Percentiles rank a stretch among this genome's conserved stretches.
phyloP scores from a whole-genome alignment of 2,797 vertebrate genomes.

The Falco rusticolus region DNA sequence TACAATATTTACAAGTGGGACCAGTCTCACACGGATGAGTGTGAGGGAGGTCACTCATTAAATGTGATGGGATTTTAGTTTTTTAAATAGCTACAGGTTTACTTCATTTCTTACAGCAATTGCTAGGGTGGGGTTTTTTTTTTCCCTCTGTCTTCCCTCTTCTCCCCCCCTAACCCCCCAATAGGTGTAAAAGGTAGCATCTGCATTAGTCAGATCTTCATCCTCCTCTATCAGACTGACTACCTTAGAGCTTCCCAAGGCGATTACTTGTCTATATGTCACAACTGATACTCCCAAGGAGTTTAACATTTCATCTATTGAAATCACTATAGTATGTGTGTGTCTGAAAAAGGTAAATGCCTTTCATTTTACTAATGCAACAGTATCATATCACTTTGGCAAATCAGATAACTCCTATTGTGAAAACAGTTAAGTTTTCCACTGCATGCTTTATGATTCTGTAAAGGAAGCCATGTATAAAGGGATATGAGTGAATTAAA shows the following conservation, averaged over 20 bases:
- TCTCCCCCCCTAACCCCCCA: not conserved
- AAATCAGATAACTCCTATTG: constrained; percentile 48
- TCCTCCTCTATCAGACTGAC: not conserved
- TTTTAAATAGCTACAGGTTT: not conserved
- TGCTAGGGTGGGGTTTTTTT: not conserved
- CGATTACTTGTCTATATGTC: constrained; percentile 60
- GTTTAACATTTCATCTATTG: constrained; percentile 56
- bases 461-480: not conserved
- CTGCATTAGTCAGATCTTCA: constrained; percentile 41
- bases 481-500: not conserved
- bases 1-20: constrained; percentile 13
- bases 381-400: constrained; percentile 44
- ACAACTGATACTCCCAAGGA: constrained; percentile 41
- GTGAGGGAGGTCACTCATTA: not conserved
- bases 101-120: not conserved
- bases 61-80: not conserved
- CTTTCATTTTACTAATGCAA: constrained; percentile 56
- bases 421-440: constrained; percentile 48
- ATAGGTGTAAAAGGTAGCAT: constrained; percentile 7
- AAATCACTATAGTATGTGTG: constrained; percentile 46
- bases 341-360: constrained; percentile 55
- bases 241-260: constrained; percentile 40
- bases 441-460: not conserved
- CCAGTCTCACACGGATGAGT: not conserved
- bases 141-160: fast-evolving